A percentile compares a stretch with the other conserved stretches of the same genome.
These are phyloP conservation scores for Prietella phreatophila DNA, from an alignment of 2,113 vertebrate species.

Conservation along the genomic window DNA sequence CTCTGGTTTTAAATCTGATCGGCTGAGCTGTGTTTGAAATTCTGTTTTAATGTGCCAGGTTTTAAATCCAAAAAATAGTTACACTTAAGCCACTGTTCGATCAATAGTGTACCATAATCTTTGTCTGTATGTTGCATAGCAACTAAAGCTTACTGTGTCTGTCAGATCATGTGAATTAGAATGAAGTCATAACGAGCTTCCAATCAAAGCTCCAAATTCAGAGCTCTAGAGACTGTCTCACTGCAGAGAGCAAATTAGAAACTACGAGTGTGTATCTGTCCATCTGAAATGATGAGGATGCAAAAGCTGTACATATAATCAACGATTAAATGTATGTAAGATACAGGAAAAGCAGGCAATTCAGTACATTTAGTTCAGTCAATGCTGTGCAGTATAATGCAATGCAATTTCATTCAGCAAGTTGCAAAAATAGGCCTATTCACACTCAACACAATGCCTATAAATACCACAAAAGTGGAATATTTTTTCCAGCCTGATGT, in stretches of 20 bases:
- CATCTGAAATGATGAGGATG: neutral
- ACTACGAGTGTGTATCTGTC: neutral
- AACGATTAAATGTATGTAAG: neutral
- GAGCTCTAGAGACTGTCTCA: conserved; percentile 15
- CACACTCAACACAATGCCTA: too few relatives aligned
- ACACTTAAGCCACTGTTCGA: neutral
- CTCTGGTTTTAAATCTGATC: neutral
- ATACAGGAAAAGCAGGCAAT: neutral
- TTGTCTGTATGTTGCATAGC: neutral
- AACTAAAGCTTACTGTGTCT: neutral
- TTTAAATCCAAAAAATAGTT: neutral
- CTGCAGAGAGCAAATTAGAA: conserved; percentile 30
- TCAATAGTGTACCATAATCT: neutral
- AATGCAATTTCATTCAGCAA: neutral
- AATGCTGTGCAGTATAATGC: neutral
- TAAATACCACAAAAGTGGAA: too few relatives aligned
- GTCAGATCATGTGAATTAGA: conserved; percentile 28
- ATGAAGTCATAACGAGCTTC: conserved; percentile 31
- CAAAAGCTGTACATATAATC: neutral
- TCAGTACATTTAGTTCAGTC: neutral
- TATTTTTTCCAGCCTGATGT: too few relatives aligned
- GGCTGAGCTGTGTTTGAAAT: neutral
- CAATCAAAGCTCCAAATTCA: conserved; percentile 44
- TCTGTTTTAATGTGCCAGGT: neutral
- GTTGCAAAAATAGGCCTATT: neutral